Conservation (phyloP, 2,113 vertebrate species). For the Lophochroa leadbeateri region DNA sequence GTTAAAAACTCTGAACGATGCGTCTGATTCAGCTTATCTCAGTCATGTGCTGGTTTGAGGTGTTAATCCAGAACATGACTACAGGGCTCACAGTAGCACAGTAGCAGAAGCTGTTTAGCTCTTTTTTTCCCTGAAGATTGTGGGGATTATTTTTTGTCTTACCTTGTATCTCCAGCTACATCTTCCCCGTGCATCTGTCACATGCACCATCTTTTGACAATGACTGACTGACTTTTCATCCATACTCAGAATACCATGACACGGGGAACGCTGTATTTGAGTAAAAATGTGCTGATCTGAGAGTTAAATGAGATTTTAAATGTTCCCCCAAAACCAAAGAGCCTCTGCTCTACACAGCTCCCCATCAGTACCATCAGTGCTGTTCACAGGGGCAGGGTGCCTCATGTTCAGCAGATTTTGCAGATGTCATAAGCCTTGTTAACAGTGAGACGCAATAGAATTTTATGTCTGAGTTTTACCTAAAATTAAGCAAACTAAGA, state of each 20-base stretch:
- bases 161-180: conserved; percentile 75
- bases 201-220: conserved; percentile 73
- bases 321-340: conserved; percentile 30
- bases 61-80: background rate
- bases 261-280: conserved; percentile 71
- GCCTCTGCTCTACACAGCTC: background rate
- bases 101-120: background rate
- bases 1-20: background rate
- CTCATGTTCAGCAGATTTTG: background rate
- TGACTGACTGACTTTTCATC: conserved; percentile 70
- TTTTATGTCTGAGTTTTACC: background rate
- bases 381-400: background rate
- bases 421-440: background rate
- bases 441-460: background rate
- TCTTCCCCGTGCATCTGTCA: conserved; percentile 75
- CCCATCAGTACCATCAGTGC: background rate
- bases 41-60: background rate
- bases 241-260: conserved; percentile 69
- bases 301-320: conserved; percentile 55
- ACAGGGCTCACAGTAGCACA: background rate
- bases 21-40: background rate
- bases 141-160: conserved; percentile 41
- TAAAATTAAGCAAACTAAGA: background rate
- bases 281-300: conserved; percentile 72
- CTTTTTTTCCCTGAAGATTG: background rate